These are phyloP conservation scores for Baccha elongata DNA, from an alignment of 2,888 invertebrate genomes.

Conservation along the genomic window DNA sequence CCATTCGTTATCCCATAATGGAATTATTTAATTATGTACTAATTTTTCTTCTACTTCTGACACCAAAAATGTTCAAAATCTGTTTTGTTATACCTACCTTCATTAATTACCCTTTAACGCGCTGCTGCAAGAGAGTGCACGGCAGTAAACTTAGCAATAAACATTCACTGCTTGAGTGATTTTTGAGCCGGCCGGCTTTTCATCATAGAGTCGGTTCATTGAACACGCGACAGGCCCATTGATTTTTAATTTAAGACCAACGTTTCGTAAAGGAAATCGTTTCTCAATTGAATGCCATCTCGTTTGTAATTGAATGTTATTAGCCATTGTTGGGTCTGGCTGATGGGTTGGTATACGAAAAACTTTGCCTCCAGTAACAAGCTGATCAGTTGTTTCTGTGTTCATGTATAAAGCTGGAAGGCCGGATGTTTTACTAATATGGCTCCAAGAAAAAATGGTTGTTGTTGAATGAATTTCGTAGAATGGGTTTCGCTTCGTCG, in stretches of 20 bases:
- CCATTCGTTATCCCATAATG: too few relatives aligned
- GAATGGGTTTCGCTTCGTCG: constrained; percentile 50
- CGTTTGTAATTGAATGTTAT: constrained; percentile 53
- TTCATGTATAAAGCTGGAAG: constrained; percentile 4
- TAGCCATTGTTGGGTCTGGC: constrained; percentile 34
- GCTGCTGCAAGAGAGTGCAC: constrained; percentile 1
- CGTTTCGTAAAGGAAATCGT: constrained; percentile 53
- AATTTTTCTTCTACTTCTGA: too few relatives aligned
- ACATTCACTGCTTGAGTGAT: constrained; percentile 40
- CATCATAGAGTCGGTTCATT: constrained; percentile 48
- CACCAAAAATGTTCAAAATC: too few relatives aligned
- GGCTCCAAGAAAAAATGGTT: constrained; percentile 18
- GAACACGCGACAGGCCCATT: constrained; percentile 57
- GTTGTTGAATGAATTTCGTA: too few relatives aligned
- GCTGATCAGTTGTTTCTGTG: background rate
- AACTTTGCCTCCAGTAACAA: constrained; percentile 8
- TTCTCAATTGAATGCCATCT: constrained; percentile 58
- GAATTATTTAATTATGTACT: too few relatives aligned
- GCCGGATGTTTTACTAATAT: constrained; percentile 54
- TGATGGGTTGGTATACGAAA: background rate
- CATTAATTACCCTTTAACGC: background rate
- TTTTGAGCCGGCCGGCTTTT: constrained; percentile 52
- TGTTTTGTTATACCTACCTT: too few relatives aligned
- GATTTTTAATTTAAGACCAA: constrained; percentile 47
- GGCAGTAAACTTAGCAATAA: background rate